phyloP scores from a whole-genome alignment of 1,140 invertebrate species.

The Aphelinus certus region DNA sequence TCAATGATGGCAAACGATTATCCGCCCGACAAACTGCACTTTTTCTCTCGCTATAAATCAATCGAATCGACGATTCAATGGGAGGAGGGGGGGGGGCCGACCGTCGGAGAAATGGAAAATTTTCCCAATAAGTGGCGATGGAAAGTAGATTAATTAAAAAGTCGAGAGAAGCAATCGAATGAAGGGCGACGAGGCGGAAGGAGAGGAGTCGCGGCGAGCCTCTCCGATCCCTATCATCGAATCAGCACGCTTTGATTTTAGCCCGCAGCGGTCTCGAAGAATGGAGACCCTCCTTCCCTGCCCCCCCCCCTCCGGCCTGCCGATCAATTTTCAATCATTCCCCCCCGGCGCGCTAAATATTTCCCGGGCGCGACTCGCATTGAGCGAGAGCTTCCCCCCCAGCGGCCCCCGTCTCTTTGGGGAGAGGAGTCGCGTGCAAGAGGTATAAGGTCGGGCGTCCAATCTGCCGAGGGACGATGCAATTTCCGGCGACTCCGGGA shows the following conservation, averaged over 20 bases:
- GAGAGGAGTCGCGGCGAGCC: not conserved
- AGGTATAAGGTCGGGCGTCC: not conserved
- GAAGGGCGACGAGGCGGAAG: not conserved
- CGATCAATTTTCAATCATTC: conserved; percentile 36
- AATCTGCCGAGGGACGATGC: conserved; percentile 24
- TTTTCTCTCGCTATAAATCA: too few relatives aligned
- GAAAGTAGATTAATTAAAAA: conserved; percentile 4
- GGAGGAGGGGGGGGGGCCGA: too few relatives aligned
- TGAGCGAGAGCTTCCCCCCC: not conserved
- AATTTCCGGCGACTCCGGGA: conserved; percentile 24
- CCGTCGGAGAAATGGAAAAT: too few relatives aligned
- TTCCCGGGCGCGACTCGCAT: conserved; percentile 9
- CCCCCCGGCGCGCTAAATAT: conserved; percentile 30
- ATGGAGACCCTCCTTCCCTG: not conserved
- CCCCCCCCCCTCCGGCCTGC: not conserved
- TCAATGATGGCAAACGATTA: too few relatives aligned
- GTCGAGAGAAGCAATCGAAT: not conserved
- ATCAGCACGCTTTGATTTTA: not conserved
- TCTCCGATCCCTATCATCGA: not conserved
- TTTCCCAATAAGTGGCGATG: not conserved
- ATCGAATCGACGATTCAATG: too few relatives aligned
- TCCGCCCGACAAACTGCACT: too few relatives aligned
- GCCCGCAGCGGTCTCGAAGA: not conserved
- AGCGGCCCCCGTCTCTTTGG: not conserved
- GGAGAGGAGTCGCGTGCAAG: not conserved